A percentile compares a stretch with the other conserved stretches of the same genome.
Conservation (phyloP, 2,113 vertebrate genomes). For the Ctenomys sociabilis region DNA sequence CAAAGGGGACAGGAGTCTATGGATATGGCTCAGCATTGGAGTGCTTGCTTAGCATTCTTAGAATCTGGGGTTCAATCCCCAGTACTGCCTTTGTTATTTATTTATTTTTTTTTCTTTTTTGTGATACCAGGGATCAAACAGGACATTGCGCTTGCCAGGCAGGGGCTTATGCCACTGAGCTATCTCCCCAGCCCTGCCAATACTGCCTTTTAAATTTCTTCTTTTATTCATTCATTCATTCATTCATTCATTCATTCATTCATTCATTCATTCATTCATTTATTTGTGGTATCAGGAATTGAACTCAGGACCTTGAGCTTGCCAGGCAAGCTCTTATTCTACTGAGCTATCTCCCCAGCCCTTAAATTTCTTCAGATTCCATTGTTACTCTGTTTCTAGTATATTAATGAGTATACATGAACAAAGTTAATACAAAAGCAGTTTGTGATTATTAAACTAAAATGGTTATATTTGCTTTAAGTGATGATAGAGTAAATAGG, state of each 20-base stretch:
- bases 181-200: background rate
- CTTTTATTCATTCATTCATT: no score
- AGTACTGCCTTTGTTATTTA: background rate
- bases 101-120: no score
- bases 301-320: no score
- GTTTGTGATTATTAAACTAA: background rate
- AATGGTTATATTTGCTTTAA: slow-evolving; percentile 39
- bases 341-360: background rate
- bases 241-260: no score
- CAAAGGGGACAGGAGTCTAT: background rate
- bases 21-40: background rate
- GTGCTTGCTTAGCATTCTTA: background rate
- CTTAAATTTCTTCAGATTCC: slow-evolving; percentile 15
- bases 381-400: slow-evolving; percentile 17
- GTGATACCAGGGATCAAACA: no score
- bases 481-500: background rate
- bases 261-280: no score
- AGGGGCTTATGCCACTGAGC: no score
- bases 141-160: no score
- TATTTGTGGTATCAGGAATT: no score
- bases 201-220: slow-evolving; percentile 27
- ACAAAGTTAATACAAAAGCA: background rate
- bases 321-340: no score
- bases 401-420: background rate
- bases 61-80: background rate